Evolutionary conservation across 2,888 invertebrate species (phyloP).

Genomic region (Heliconius cydno): DNA sequence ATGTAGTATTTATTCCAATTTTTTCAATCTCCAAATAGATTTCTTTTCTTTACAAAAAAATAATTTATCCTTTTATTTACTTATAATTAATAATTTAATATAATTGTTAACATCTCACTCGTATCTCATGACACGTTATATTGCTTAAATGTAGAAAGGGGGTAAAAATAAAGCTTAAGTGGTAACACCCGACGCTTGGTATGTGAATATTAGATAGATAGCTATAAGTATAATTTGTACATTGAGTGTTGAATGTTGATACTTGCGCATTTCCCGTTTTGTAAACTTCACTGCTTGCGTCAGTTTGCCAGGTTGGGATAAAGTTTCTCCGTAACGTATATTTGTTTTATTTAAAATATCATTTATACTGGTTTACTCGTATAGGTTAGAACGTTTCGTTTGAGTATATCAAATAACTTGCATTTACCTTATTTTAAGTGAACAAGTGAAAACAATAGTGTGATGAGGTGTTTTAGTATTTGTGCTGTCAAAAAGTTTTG

Average conservation of each 20-base stretch:
- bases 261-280: slow-evolving; percentile 43
- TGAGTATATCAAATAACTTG: slow-evolving; percentile 18
- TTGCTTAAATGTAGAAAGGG: background rate
- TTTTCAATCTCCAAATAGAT: too few relatives aligned
- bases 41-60: too few relatives aligned
- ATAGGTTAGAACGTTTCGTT: slow-evolving; percentile 8
- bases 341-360: slow-evolving; percentile 4
- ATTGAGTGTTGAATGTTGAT: slow-evolving; percentile 27
- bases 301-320: slow-evolving; percentile 36
- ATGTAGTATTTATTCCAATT: too few relatives aligned
- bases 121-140: background rate
- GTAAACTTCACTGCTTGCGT: slow-evolving; percentile 45
- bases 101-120: too few relatives aligned
- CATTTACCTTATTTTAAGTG: slow-evolving; percentile 33
- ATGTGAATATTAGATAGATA: slow-evolving; percentile 22
- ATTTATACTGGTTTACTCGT: slow-evolving; percentile 7
- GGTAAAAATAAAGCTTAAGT: background rate
- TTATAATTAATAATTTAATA: too few relatives aligned
- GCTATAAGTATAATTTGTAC: slow-evolving; percentile 13
- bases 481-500: slow-evolving; percentile 70
- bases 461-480: slow-evolving; percentile 55
- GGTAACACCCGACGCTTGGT: slow-evolving; percentile 22
- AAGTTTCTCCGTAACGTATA: slow-evolving; percentile 24
- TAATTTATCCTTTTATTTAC: too few relatives aligned
- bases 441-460: slow-evolving; percentile 39